Base-by-base conservation (phyloP, 2,888 invertebrate genomes). In the Escarpia spicata region DNA sequence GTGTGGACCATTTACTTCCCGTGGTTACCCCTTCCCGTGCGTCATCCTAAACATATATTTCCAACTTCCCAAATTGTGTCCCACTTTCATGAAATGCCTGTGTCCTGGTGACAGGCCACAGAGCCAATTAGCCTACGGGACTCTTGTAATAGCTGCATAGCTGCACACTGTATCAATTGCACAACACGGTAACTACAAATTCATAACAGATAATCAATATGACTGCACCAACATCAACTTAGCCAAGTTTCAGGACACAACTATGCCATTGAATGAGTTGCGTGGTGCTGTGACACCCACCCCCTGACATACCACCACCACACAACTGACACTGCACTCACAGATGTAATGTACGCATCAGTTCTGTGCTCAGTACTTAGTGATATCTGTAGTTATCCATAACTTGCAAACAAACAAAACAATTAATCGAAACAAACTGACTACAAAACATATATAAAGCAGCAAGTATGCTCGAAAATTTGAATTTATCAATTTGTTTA, bases 151-250 rank as follows among this genome's bases (percentile, higher is more conserved):
- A 60, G 60, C 1, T 60, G 60, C 60, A 15, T 60, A 75, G 19
- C 75, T 75, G 75, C 52, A 0, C 2, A 12, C 75, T 75, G 75
- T 75, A 75, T 26, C 75, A 75, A 75, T 75, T 26, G 26, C 75
- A 75, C 75, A 75, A 75, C 75, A 75, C 75, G 15, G 75, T 26
- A 75, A 75, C 19, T 75, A 75, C 75, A n/a, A 15, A 75, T 75
- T 75, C 75, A 75, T 75, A 26, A 75, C 19, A 75, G 75, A 75
- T 75, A 75, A 75, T 75, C 75, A 75, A 75, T 75, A 75, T 60
- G 60, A 60, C 75, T 75, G 75, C 75, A 75, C 26, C 19, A 75
- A 75, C 75, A 75, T 75, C 75, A 75, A 75, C 75, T 75, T 3
- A 19, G n/a, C 75, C 75, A 75, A 75, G 19, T 75, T 26, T n/a